Percentiles rank a stretch among this genome's conserved stretches.
Evolutionary conservation across 2,888 invertebrate genomes (phyloP).

Genomic region (Ectropis crepuscularia): DNA sequence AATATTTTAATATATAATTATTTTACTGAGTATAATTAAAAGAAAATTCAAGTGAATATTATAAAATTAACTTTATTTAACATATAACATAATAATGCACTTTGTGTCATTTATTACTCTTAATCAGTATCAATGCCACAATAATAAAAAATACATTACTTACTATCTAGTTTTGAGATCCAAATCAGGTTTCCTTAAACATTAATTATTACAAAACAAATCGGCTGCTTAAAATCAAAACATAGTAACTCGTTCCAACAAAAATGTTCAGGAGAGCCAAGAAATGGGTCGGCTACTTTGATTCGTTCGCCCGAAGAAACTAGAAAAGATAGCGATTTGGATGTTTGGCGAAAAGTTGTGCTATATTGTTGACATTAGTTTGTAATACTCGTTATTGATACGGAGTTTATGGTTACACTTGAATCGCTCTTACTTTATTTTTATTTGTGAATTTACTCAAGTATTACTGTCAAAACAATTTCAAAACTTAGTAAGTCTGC

Average conservation of each 20-base stretch:
- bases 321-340: background rate
- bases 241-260: background rate
- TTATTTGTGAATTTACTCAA: background rate
- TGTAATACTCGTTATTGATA: background rate
- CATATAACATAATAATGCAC: background rate
- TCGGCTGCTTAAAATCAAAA: conserved; percentile 1
- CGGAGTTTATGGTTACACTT: background rate
- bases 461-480: background rate
- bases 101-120: background rate
- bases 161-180: background rate
- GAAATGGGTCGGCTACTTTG: background rate
- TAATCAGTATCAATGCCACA: background rate
- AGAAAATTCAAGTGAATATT: background rate
- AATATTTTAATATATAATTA: background rate
- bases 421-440: background rate
- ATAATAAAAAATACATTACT: background rate
- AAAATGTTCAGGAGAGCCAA: background rate
- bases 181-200: background rate
- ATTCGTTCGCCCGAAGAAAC: background rate
- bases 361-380: background rate
- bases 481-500: background rate
- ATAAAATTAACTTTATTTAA: background rate
- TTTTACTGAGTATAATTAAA: background rate
- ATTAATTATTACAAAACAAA: too few species aligned
- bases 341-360: background rate